Percentiles rank a stretch among this genome's conserved stretches.
phyloP scores from a whole-genome alignment of 1,140 invertebrate species.

The Drosophila jambulina region DNA sequence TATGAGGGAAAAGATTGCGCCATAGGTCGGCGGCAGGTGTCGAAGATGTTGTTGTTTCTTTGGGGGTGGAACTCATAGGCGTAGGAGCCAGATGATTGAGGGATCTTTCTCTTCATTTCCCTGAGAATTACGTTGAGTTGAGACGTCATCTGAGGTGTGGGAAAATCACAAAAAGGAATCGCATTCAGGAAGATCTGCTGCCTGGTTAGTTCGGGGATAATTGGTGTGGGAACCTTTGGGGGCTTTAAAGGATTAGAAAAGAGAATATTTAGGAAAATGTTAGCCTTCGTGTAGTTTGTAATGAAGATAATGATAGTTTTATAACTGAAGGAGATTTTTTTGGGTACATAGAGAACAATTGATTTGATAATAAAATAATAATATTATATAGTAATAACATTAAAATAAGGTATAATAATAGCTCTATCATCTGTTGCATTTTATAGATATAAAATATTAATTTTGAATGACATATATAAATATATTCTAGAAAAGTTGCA shows the following conservation, averaged over 20 bases:
- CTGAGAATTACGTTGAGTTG: constrained; percentile 25
- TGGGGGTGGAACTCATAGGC: constrained; percentile 44
- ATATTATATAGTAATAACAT: too few relatives aligned
- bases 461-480: neutral
- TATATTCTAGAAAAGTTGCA: neutral
- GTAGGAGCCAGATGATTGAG: constrained; percentile 40
- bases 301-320: neutral
- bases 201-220: constrained; percentile 16
- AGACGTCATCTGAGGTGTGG: constrained; percentile 29
- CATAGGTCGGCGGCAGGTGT: constrained; percentile 59
- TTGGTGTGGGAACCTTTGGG: constrained; percentile 17
- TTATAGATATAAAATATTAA: too few relatives aligned
- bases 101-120: constrained; percentile 18
- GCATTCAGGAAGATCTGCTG: constrained; percentile 10
- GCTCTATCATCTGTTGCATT: too few relatives aligned
- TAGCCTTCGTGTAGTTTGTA: neutral
- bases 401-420: too few relatives aligned
- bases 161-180: constrained; percentile 13
- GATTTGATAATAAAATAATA: too few relatives aligned
- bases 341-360: neutral
- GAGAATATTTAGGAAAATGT: neutral
- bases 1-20: constrained; percentile 36
- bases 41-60: constrained; percentile 32
- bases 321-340: neutral
- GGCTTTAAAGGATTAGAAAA: neutral